phyloP scores from a whole-genome alignment of 1,140 invertebrate species.

The Leguminivora glycinivorella region DNA sequence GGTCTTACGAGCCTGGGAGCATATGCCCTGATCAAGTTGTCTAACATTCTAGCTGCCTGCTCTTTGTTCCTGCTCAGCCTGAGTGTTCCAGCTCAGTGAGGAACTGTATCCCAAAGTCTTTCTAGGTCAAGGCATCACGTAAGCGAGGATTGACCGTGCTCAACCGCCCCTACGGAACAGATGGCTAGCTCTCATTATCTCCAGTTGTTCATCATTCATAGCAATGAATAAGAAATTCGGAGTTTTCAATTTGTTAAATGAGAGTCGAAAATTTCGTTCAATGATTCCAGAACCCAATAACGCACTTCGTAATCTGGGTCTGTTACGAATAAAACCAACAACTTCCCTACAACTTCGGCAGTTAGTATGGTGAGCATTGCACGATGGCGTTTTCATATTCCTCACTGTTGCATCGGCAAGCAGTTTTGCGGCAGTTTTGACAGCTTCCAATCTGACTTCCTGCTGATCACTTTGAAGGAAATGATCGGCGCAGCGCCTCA shows the following conservation, averaged over 20 bases:
- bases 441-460: slow-evolving; percentile 96
- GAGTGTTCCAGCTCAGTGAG: slow-evolving; percentile 97
- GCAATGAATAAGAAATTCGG: slow-evolving; percentile 95
- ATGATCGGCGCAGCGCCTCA: slow-evolving; percentile 94
- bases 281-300: slow-evolving; percentile 93
- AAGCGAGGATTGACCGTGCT: slow-evolving; percentile 97
- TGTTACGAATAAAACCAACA: slow-evolving; percentile 96
- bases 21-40: slow-evolving; percentile 95
- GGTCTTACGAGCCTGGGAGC: slow-evolving; percentile 96
- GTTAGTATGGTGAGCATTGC: slow-evolving; percentile 92
- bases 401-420: slow-evolving; percentile 89
- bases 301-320: slow-evolving; percentile 97
- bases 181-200: slow-evolving; percentile 97
- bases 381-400: slow-evolving; percentile 82
- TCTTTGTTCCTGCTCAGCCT: slow-evolving; percentile 97
- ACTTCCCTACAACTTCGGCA: slow-evolving; percentile 92
- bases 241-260: slow-evolving; percentile 98
- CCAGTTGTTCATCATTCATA: slow-evolving; percentile 98
- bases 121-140: slow-evolving; percentile 97
- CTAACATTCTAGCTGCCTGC: slow-evolving; percentile 96
- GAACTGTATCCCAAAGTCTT: slow-evolving; percentile 96
- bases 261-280: slow-evolving; percentile 96
- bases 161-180: slow-evolving; percentile 93
- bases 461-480: slow-evolving; percentile 95
- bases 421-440: slow-evolving; percentile 94